These are phyloP conservation scores for Tetragnatha montana DNA, from an alignment of 2,888 invertebrate species.

Conservation along the genomic window DNA sequence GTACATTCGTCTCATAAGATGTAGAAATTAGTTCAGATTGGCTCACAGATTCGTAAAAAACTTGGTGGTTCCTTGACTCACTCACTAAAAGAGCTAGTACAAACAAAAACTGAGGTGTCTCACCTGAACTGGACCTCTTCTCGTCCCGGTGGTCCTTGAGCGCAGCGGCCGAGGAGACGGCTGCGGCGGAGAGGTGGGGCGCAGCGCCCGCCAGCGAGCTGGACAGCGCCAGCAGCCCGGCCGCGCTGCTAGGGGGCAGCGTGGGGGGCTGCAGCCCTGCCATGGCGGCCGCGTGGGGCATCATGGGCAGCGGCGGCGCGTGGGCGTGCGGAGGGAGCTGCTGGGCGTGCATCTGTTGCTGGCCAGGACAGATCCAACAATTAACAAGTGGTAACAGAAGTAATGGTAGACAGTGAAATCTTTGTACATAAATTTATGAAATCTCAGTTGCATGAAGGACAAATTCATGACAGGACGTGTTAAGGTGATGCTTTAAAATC, in stretches of 20 bases:
- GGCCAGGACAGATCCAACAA: slow-evolving; percentile 75
- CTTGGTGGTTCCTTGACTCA: no score
- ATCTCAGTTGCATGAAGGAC: no score
- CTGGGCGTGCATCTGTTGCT: slow-evolving; percentile 95
- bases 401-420: no score
- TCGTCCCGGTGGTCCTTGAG: slow-evolving; percentile 73
- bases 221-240: slow-evolving; percentile 74
- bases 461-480: no score
- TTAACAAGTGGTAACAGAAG: no score
- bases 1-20: no score
- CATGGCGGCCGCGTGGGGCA: slow-evolving; percentile 73
- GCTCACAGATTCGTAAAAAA: no score
- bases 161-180: slow-evolving; percentile 75
- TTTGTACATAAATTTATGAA: no score
- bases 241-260: slow-evolving; percentile 74
- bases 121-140: slow-evolving; percentile 72
- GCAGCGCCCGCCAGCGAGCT: slow-evolving; percentile 73
- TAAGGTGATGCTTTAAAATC: no score
- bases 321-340: slow-evolving; percentile 81
- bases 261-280: slow-evolving; percentile 75
- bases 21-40: no score
- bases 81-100: no score
- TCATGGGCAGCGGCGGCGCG: slow-evolving; percentile 79
- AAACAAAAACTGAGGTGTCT: slow-evolving; percentile 2
- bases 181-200: slow-evolving; percentile 76